These are phyloP conservation scores for Blastomussa wellsi DNA, from an alignment of 92 coral and sea anemone species.

Conservation along the genomic window DNA sequence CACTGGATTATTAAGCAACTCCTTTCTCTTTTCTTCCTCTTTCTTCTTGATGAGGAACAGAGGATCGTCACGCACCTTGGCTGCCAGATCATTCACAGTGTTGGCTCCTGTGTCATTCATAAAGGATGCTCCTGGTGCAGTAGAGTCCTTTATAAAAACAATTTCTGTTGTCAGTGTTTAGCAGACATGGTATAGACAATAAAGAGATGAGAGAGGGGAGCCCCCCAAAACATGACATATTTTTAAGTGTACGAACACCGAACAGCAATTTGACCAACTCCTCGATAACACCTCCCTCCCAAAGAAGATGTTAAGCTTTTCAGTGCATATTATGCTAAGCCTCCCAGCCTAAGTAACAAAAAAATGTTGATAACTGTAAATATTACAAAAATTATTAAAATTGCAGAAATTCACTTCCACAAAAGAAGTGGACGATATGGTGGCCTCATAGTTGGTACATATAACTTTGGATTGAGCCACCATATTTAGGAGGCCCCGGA, in stretches of 20 bases:
- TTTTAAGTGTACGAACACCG: too few species aligned
- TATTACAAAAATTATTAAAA: too few species aligned
- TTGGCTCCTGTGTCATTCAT: constrained; percentile 72
- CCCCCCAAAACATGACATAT: too few species aligned
- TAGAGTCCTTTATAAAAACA: constrained; percentile 51
- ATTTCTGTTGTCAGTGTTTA: background rate
- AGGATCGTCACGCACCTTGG: constrained; percentile 97
- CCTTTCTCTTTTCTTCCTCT: constrained; percentile 94
- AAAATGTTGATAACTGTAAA: too few species aligned
- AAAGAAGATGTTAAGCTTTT: too few species aligned
- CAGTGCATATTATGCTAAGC: background rate
- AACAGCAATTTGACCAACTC: too few species aligned
- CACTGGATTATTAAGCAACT: constrained; percentile 87
- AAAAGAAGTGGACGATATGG: background rate
- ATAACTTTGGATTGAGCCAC: background rate
- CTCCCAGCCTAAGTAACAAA: background rate
- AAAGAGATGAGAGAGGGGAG: too few species aligned
- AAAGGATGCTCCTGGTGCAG: constrained; percentile 80
- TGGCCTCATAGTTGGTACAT: background rate
- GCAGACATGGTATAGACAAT: too few species aligned
- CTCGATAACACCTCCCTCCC: too few species aligned
- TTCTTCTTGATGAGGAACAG: constrained; percentile 92
- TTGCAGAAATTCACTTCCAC: background rate
- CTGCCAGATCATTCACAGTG: constrained; percentile 84
- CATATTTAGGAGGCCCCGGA: background rate